phyloP scores from a whole-genome alignment of 2,113 vertebrate genomes.

The Choloepus hoffmanni region DNA sequence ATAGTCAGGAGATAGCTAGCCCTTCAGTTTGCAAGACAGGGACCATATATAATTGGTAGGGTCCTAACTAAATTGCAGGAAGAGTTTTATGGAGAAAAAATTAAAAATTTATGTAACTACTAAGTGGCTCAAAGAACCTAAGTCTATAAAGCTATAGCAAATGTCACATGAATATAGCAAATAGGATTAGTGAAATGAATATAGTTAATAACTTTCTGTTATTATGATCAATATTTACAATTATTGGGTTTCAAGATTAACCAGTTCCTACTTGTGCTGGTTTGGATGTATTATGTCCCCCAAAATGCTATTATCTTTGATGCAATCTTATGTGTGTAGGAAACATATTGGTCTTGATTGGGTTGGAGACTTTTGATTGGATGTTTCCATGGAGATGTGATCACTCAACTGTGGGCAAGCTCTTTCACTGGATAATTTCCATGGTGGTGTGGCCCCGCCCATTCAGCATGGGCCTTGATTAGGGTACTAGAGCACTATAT shows the following conservation, averaged over 20 bases:
- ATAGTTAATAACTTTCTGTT: neutral
- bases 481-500: too few relatives aligned
- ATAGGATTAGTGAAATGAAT: conserved; percentile 44
- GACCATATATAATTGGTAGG: neutral
- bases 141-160: conserved; percentile 27
- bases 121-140: neutral
- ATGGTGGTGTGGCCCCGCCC: too few relatives aligned
- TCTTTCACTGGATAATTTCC: too few relatives aligned
- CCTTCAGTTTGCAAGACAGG: neutral
- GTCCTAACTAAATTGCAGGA: conserved; percentile 19
- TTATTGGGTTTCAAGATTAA: neutral
- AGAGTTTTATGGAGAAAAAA: neutral
- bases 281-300: too few relatives aligned
- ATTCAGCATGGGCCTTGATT: too few relatives aligned
- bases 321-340: too few relatives aligned
- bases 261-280: neutral
- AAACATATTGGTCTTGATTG: too few relatives aligned
- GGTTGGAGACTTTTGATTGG: too few relatives aligned
- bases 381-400: too few relatives aligned
- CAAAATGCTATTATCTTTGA: too few relatives aligned
- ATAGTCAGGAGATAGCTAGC: neutral
- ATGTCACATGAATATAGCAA: conserved; percentile 22
- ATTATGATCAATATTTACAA: conserved; percentile 2
- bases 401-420: too few relatives aligned
- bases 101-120: neutral